Conservation (phyloP, 2,113 vertebrate genomes). For the Calypte anna region DNA sequence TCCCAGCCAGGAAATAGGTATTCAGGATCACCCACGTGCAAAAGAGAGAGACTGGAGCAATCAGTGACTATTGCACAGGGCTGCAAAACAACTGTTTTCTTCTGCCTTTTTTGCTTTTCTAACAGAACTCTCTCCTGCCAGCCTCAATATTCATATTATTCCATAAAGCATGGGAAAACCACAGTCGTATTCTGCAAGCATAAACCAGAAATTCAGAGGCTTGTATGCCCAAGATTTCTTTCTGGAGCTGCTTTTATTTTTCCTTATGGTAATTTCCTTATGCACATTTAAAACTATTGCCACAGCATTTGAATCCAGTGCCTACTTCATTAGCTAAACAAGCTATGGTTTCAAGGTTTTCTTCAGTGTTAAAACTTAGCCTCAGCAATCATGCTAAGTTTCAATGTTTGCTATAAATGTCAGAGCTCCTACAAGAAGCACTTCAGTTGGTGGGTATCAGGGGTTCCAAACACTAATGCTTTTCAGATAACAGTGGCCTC, state of each 20-base stretch:
- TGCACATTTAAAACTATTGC: not conserved
- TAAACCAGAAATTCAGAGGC: not conserved
- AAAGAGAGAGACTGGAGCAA: not conserved
- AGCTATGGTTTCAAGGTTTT: not conserved
- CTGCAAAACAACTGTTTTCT: not conserved
- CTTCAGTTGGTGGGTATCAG: not conserved
- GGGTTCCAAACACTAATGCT: not conserved
- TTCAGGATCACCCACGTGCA: not conserved
- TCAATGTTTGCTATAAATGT: not conserved
- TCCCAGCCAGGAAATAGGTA: not conserved
- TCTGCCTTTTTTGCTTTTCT: not conserved
- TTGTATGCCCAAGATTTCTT: not conserved
- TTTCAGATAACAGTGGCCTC: not conserved
- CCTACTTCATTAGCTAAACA: not conserved
- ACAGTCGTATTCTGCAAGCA: not conserved
- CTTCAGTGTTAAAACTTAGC: not conserved
- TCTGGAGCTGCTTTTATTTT: not conserved
- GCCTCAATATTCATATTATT: not conserved
- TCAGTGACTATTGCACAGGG: fast-evolving
- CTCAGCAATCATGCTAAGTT: not conserved
- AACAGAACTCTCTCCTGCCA: not conserved
- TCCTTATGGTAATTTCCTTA: not conserved
- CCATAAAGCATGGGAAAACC: not conserved
- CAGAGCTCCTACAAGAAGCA: not conserved
- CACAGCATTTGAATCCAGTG: not conserved